Evolutionary conservation across 2,113 vertebrate species (phyloP).

Genomic region (Hiodon alosoides): DNA sequence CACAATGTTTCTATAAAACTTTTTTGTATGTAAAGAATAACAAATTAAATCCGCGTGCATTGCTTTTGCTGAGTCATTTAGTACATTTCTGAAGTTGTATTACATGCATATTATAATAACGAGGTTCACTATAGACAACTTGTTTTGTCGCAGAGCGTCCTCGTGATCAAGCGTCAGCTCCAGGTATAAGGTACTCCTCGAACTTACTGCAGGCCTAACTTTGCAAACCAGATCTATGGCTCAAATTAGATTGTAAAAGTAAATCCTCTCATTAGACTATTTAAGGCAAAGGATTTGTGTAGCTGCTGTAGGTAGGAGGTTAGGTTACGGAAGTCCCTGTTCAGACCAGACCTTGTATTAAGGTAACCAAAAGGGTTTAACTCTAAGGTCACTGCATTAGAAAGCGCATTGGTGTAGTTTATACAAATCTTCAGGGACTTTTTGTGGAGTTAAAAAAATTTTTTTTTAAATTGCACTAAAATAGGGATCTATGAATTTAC

Average conservation of each 20-base stretch:
- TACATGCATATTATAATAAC: no score
- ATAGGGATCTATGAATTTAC: no score
- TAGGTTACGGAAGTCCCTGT: slow-evolving; percentile 37
- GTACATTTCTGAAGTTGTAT: no score
- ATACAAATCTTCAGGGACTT: not conserved
- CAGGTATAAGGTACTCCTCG: slow-evolving; percentile 10
- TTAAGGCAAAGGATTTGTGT: slow-evolving; percentile 56
- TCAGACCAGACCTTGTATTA: slow-evolving; percentile 22
- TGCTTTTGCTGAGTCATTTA: no score
- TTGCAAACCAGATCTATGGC: slow-evolving; percentile 42
- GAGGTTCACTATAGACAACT: no score
- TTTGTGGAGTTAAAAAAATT: not conserved
- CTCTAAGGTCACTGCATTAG: slow-evolving; percentile 5
- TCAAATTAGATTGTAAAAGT: slow-evolving; percentile 56
- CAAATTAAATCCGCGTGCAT: no score
- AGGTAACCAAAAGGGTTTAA: slow-evolving; percentile 35
- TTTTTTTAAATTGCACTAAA: no score
- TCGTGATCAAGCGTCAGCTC: not conserved
- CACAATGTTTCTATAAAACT: no score
- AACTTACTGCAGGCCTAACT: slow-evolving; percentile 37
- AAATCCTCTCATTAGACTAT: slow-evolving; percentile 62
- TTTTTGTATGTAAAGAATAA: no score
- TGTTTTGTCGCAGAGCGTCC: not conserved
- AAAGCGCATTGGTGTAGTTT: not conserved
- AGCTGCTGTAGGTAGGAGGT: slow-evolving; percentile 31